phyloP scores from a whole-genome alignment of 2,888 invertebrate species.

The Smittia aterrima region DNA sequence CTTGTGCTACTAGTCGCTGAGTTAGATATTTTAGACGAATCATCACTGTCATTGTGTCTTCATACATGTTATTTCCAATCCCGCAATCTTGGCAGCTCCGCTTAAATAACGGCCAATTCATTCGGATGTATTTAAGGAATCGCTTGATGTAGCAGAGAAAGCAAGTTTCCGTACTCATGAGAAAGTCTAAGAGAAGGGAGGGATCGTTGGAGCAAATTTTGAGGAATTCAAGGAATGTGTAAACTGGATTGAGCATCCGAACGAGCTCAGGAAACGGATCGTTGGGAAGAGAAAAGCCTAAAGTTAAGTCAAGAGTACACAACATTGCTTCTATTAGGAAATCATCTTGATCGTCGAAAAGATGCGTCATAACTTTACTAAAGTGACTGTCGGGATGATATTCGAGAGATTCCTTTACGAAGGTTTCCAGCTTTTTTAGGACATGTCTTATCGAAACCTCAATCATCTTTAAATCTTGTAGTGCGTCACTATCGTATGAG shows the following conservation, averaged over 20 bases:
- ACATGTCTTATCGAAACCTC: slow-evolving; percentile 83
- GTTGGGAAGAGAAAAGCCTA: slow-evolving; percentile 78
- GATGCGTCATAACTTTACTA: slow-evolving; percentile 81
- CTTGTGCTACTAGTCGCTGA: slow-evolving; percentile 75
- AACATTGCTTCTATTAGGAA: slow-evolving; percentile 90
- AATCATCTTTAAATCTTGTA: slow-evolving; percentile 85
- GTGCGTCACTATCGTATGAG: slow-evolving; percentile 80
- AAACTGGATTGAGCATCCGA: slow-evolving; percentile 78
- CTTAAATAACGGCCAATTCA: slow-evolving; percentile 81
- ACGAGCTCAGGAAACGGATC: slow-evolving; percentile 77
- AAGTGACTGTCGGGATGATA: slow-evolving; percentile 86
- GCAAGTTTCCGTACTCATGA: slow-evolving; percentile 88
- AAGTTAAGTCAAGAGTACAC: slow-evolving; percentile 82
- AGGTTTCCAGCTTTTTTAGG: slow-evolving; percentile 74
- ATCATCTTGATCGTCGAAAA: slow-evolving; percentile 89
- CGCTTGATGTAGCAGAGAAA: slow-evolving; percentile 80
- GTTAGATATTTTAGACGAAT: slow-evolving; percentile 77
- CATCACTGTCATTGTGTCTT: slow-evolving; percentile 80
- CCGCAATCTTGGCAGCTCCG: slow-evolving; percentile 69
- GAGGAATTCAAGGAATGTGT: slow-evolving; percentile 83
- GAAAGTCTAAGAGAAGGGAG: slow-evolving; percentile 75
- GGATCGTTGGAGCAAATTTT: slow-evolving; percentile 79
- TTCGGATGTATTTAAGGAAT: slow-evolving; percentile 78
- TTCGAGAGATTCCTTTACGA: slow-evolving; percentile 75
- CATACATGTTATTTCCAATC: slow-evolving; percentile 60